Evolutionary conservation across 2,113 vertebrate species (phyloP).

Genomic region (Actinemys pallida): DNA sequence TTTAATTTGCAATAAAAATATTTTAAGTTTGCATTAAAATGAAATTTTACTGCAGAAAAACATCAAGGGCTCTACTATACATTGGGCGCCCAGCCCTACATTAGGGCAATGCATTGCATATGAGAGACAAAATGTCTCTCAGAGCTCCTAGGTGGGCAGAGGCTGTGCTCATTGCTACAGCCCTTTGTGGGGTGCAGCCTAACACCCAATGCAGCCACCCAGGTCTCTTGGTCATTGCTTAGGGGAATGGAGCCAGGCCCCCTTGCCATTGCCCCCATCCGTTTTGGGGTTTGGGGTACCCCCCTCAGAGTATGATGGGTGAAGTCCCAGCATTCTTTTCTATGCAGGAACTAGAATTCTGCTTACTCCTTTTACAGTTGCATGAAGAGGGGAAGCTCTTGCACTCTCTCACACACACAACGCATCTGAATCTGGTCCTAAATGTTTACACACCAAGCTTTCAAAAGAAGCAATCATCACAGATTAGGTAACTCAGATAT

Average conservation of each 20-base stretch:
- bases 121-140: accelerated
- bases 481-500: neutral
- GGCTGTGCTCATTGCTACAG: neutral
- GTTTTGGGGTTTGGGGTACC: neutral
- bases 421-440: neutral
- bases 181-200: neutral
- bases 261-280: neutral
- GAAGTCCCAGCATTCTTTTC: neutral
- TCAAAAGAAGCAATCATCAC: neutral
- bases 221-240: neutral
- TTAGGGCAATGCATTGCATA: neutral
- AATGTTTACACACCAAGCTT: neutral
- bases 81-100: neutral
- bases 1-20: neutral
- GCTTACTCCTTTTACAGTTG: neutral
- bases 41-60: neutral
- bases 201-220: neutral
- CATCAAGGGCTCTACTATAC: neutral
- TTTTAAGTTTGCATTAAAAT: neutral
- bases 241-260: neutral
- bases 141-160: neutral
- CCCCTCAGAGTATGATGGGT: neutral
- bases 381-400: neutral
- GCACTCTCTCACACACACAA: neutral
- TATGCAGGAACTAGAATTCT: neutral